Evolutionary conservation across 2,888 invertebrate species (phyloP), one percentile per base, ranked within the genome.

Genomic region (Cecidostiba fungosa): DNA sequence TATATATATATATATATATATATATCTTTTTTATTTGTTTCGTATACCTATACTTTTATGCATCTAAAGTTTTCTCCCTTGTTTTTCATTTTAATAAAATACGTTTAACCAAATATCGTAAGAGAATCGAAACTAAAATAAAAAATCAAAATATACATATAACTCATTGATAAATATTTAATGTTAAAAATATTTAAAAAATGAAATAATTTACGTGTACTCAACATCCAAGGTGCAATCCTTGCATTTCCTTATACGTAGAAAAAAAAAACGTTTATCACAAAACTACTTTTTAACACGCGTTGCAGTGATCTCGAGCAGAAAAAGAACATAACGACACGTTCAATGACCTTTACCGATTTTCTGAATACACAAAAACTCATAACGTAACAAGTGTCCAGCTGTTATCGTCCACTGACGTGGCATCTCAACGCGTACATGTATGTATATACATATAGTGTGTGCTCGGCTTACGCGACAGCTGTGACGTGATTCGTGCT

Each of bases 311-410:
- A 29, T n/a, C 19, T 6, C 12, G 12, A 16, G 36, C 32, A 8
- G 19, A 62, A 70, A 70, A 70, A 70, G 32, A 6, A 29, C 16
- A 70, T 1, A 66, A 70, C 36, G 32, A 32, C 70, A 32, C 32
- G 23, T 23, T 59, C 59, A 59, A 59, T 23, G n/a, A 70, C 70
- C 70, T 70, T 70, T 70, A 32, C 36, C 32, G 32, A 8, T 70
- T 36, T 36, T 16, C 16, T 78, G 43, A 78, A 47, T 69, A 54
- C 70, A 39, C 70, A 69, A 77, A 77, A 69, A 70, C 50, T 50
- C n/a, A 8, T 39, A 54, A 77, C 73, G 73, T 72, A 32, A 36
- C 32, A 26, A 14, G 54, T 70, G n/a, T 70, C 29, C 66, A 23
- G 62, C 66, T 74, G 32, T 80, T 50, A 36, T 54, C 50, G 4